Percentiles rank a stretch among this genome's conserved stretches.
These are phyloP conservation scores for Notospermus geniculatus DNA, from an alignment of 1,140 invertebrate genomes.

Conservation along the genomic window DNA sequence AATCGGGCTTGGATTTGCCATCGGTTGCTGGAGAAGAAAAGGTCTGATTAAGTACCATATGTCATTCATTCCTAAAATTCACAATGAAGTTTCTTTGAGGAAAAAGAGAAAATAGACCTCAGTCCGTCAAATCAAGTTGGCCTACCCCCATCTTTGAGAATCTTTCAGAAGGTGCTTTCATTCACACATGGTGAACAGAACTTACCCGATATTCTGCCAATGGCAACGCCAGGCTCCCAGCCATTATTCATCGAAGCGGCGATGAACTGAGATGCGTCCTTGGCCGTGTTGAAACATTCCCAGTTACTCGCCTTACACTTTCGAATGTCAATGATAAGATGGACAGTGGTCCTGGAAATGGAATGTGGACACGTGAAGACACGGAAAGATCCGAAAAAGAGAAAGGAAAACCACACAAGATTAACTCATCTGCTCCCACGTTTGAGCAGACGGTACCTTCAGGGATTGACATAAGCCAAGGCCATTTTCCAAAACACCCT, in stretches of 20 bases:
- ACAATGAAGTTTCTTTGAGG: no score
- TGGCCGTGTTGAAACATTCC: slow-evolving; percentile 70
- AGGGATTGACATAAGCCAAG: no score
- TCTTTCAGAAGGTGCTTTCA: not conserved
- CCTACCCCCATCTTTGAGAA: not conserved
- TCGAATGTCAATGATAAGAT: slow-evolving; percentile 86
- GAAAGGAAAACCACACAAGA: no score
- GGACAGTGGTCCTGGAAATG: slow-evolving; percentile 70
- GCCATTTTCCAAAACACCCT: no score
- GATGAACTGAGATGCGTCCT: slow-evolving; percentile 74
- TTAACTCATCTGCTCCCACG: no score
- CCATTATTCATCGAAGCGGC: slow-evolving; percentile 67
- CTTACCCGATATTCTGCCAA: slow-evolving; percentile 31
- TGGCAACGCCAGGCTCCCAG: slow-evolving; percentile 24
- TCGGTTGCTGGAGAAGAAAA: no score
- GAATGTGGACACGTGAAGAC: not conserved
- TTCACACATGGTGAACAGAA: slow-evolving; percentile 1
- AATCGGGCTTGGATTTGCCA: no score
- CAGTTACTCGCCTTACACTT: slow-evolving; percentile 69
- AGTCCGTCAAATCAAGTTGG: not conserved
- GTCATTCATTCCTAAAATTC: no score
- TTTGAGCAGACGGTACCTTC: no score
- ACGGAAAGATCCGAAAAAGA: no score
- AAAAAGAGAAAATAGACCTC: no score
- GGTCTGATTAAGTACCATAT: no score